phyloP scores from a whole-genome alignment of 2,797 vertebrate species.

The Hozukius guyotensis region DNA sequence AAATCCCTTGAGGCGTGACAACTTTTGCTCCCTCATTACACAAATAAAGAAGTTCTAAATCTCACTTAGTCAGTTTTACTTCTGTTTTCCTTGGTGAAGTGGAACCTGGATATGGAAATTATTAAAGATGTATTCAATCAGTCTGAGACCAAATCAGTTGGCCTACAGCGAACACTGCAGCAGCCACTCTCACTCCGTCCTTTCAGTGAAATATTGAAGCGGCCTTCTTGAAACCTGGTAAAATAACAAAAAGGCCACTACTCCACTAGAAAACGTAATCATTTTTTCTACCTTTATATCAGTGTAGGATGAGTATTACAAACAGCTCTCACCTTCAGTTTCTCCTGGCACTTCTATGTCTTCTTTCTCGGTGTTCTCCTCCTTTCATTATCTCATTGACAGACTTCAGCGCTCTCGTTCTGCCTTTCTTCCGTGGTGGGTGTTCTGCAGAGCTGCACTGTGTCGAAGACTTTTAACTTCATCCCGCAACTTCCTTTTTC shows the following conservation, averaged over 20 bases:
- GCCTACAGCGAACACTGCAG: background rate
- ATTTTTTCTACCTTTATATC: background rate
- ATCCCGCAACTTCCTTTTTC: conserved; percentile 85
- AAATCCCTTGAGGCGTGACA: background rate
- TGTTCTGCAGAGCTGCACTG: conserved; percentile 82
- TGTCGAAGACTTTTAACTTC: conserved; percentile 79
- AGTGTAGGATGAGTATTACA: background rate
- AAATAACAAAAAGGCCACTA: background rate
- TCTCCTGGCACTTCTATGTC: conserved; percentile 7
- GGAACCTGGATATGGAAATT: background rate
- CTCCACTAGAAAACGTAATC: background rate
- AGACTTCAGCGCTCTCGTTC: conserved; percentile 42
- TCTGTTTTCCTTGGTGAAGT: background rate
- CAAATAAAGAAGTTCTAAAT: background rate
- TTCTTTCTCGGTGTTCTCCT: conserved; percentile 39
- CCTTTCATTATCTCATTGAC: conserved; percentile 55
- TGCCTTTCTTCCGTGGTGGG: conserved; percentile 77
- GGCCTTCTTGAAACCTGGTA: background rate
- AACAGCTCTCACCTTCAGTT: conserved; percentile 50
- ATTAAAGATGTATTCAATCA: background rate
- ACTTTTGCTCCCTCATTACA: background rate
- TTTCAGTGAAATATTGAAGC: background rate
- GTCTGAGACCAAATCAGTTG: background rate
- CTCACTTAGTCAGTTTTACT: background rate
- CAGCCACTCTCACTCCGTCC: background rate